phyloP scores from a whole-genome alignment of 1,140 invertebrate species.

The Drosophila nikananu region DNA sequence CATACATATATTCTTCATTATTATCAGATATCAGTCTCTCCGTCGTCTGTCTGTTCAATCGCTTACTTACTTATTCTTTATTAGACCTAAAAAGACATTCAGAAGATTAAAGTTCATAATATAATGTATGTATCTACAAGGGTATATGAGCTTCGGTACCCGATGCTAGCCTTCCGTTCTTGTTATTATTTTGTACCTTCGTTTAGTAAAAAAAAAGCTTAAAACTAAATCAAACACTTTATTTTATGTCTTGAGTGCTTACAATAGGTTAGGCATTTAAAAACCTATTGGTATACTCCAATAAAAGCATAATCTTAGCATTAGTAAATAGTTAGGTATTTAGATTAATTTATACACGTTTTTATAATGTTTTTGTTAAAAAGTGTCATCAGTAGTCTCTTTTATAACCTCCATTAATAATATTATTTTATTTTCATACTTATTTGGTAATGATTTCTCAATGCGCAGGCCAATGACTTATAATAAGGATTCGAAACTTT shows the following conservation, averaged over 20 bases:
- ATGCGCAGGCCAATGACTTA: neutral
- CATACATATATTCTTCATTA: too few species aligned
- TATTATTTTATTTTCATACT: constrained; percentile 1
- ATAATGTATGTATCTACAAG: constrained; percentile 1
- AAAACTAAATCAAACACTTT: neutral
- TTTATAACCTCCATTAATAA: neutral
- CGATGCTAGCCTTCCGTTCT: neutral
- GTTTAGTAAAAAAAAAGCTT: neutral
- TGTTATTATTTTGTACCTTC: neutral
- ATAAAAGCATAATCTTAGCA: neutral
- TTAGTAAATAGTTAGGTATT: neutral
- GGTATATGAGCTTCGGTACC: neutral
- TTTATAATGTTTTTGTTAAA: constrained; percentile 3
- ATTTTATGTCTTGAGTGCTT: constrained; percentile 3
- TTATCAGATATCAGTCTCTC: neutral
- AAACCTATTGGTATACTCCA: neutral
- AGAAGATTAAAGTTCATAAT: neutral
- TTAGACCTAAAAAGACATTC: neutral
- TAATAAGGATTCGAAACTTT: neutral
- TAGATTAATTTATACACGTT: neutral
- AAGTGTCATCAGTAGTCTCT: neutral
- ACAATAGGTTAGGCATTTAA: neutral
- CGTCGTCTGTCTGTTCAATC: neutral
- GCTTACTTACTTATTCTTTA: neutral
- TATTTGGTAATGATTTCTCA: constrained; percentile 9